A percentile compares a stretch with the other conserved stretches of the same genome.
Evolutionary conservation across 2,888 invertebrate species (phyloP).

Genomic region (Drosophila flavopinicola): DNA sequence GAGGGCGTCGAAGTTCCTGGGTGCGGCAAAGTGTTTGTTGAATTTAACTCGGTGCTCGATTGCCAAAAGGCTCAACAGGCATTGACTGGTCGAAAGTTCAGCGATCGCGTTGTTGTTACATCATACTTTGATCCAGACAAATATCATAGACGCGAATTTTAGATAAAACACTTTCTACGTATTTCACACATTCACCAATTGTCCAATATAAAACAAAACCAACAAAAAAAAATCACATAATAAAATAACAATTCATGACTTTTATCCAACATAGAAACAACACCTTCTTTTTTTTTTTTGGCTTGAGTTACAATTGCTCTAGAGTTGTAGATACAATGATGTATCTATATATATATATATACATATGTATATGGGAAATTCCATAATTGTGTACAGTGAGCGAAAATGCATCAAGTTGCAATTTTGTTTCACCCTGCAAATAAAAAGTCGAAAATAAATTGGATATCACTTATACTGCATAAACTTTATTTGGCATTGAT

Average conservation of each 20-base stretch:
- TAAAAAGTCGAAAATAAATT: not conserved
- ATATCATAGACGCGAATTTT: conserved; percentile 98
- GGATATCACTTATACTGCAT: conserved; percentile 12
- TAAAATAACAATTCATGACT: conserved; percentile 48
- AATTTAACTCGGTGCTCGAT: conserved; percentile 97
- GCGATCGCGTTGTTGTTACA: conserved; percentile 98
- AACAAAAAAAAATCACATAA: conserved; percentile 32
- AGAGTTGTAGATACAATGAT: too few relatives aligned
- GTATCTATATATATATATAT: too few relatives aligned
- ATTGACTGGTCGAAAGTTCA: conserved; percentile 98
- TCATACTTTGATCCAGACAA: conserved; percentile 99
- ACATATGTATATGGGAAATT: too few relatives aligned
- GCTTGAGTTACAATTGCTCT: too few relatives aligned
- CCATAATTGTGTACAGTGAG: too few relatives aligned
- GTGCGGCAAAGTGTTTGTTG: conserved; percentile 99
- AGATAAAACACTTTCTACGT: conserved; percentile 82
- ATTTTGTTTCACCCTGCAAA: too few relatives aligned
- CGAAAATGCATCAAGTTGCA: too few relatives aligned
- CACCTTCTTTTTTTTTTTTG: conserved; percentile 16
- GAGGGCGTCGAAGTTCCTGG: conserved; percentile 98
- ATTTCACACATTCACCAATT: conserved; percentile 72
- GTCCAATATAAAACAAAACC: conserved; percentile 50
- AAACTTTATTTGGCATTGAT: conserved; percentile 37
- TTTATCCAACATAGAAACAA: conserved; percentile 48
- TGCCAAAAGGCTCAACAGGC: conserved; percentile 99